Evolutionary conservation across 2,888 invertebrate species (phyloP), one percentile per base, ranked within the genome.

Genomic region (Icerya purchasi): DNA sequence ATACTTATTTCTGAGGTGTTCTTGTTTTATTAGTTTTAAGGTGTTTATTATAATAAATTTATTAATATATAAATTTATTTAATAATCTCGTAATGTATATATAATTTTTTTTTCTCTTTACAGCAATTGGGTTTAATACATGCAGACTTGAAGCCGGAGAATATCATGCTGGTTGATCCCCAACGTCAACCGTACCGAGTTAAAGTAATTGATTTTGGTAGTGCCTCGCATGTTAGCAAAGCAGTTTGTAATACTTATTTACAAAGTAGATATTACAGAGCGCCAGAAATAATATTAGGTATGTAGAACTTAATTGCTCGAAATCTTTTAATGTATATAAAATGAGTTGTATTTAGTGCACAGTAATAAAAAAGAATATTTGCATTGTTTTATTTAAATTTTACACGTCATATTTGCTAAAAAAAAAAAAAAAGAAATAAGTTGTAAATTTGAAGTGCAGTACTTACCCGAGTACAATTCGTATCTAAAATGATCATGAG

Each of bases 101-200:
- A n/a, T n/a, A n/a, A n/a, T n/a, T 36, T 36, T 36, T 62, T 62
- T 67, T 65, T 62, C 61, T 63, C 61, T 65, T 73, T 75, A 53
- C 78, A 93, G 86, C 93, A 96, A 84, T 80, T 99, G 70, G 97
- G 97, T 66, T 79, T 99, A 70, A 99, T 99, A 72, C 98, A 99
- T 76, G 98, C 98, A 64, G 98, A 99, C 75, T 76, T 99, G 70
- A 98, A 99, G 75, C 98, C 98, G 20, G 98, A 99, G 76, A 99
- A 99, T 76, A 99, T 99, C 71, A 99, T 99, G 98, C 75, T 99
- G 73, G 97, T 98, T 66, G 97, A 99, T 75, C 98, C 97, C 54
- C 86, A 86, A 61, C 82, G 96, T 65, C 94, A 96, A 72, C 98
- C 98, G 1, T 99, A 96, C 76, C 81, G 97, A 66, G 97, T 99